Evolutionary conservation across 2,113 vertebrate genomes (phyloP).

Genomic region (Panthera tigris): DNA sequence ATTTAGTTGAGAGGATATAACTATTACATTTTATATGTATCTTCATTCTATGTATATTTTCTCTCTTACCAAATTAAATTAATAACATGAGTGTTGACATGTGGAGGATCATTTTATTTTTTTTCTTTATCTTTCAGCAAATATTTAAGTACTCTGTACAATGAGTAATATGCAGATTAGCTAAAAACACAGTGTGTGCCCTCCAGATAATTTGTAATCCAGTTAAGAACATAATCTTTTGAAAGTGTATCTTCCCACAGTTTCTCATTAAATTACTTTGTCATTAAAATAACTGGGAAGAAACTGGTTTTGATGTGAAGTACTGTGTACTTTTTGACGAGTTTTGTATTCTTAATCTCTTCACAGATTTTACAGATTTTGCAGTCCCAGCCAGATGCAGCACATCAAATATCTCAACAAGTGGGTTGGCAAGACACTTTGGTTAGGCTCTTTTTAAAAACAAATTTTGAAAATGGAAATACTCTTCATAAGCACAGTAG

Average conservation of each 20-base stretch:
- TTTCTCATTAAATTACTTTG: slow-evolving; percentile 38
- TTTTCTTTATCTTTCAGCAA: slow-evolving; percentile 16
- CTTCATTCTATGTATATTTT: not conserved
- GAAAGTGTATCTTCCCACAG: not conserved
- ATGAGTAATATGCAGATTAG: slow-evolving; percentile 11
- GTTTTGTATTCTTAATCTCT: slow-evolving; percentile 66
- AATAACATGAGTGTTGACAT: not conserved
- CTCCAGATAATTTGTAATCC: not conserved
- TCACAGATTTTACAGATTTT: slow-evolving; percentile 93
- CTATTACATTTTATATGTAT: not conserved
- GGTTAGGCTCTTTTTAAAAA: slow-evolving; percentile 90
- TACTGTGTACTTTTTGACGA: not conserved
- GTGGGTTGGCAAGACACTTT: slow-evolving; percentile 98
- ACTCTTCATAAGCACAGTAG: slow-evolving; percentile 70
- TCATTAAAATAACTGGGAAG: slow-evolving; percentile 33
- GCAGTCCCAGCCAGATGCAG: slow-evolving; percentile 92
- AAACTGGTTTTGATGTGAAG: slow-evolving; percentile 29
- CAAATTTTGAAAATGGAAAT: slow-evolving; percentile 80
- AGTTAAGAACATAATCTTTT: slow-evolving; percentile 28
- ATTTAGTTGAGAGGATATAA: slow-evolving; percentile 1
- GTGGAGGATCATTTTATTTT: not conserved
- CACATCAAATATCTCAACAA: slow-evolving; percentile 92
- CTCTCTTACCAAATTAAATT: slow-evolving; percentile 29
- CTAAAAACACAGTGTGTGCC: not conserved
- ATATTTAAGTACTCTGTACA: not conserved